These are phyloP conservation scores for Ophiodon elongatus DNA, from an alignment of 2,113 vertebrate genomes.

Conservation along the genomic window DNA sequence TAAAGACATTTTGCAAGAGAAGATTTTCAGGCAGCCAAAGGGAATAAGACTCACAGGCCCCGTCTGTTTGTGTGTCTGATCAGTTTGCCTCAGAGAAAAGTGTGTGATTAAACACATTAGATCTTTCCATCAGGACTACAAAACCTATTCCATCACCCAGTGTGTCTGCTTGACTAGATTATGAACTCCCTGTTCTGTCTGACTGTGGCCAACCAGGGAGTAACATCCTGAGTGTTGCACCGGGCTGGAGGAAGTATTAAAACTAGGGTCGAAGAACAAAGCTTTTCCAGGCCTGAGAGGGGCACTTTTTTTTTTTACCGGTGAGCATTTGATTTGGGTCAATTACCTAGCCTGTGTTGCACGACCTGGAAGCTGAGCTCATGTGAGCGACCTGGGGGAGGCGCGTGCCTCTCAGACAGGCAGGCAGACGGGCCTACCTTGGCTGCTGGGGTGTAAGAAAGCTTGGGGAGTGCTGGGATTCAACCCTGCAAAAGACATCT, in stretches of 20 bases:
- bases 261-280: conserved; percentile 70
- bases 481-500: conserved; percentile 66
- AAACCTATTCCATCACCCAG: conserved; percentile 54
- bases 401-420: conserved; percentile 57
- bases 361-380: conserved; percentile 71
- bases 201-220: conserved; percentile 45
- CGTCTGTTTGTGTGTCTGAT: conserved; percentile 4
- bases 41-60: conserved; percentile 17
- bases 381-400: conserved; percentile 72
- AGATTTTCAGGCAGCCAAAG: conserved; percentile 46
- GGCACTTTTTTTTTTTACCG: conserved; percentile 46
- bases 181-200: conserved; percentile 67
- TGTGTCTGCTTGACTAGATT: conserved; percentile 68
- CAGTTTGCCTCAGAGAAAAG: conserved; percentile 7
- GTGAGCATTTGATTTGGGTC: conserved; percentile 72
- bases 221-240: conserved; percentile 57
- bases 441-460: conserved; percentile 26
- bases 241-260: conserved; percentile 72
- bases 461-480: conserved; percentile 47
- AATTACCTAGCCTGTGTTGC: conserved; percentile 61
- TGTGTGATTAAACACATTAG: conserved; percentile 56
- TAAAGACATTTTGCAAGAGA: conserved; percentile 52
- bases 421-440: conserved; percentile 55
- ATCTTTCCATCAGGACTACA: conserved; percentile 52
- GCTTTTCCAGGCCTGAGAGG: conserved; percentile 27